Percentiles rank a stretch among this genome's conserved stretches.
These are phyloP conservation scores for Elephas maximus DNA, from an alignment of 2,113 vertebrate species.

Conservation along the genomic window DNA sequence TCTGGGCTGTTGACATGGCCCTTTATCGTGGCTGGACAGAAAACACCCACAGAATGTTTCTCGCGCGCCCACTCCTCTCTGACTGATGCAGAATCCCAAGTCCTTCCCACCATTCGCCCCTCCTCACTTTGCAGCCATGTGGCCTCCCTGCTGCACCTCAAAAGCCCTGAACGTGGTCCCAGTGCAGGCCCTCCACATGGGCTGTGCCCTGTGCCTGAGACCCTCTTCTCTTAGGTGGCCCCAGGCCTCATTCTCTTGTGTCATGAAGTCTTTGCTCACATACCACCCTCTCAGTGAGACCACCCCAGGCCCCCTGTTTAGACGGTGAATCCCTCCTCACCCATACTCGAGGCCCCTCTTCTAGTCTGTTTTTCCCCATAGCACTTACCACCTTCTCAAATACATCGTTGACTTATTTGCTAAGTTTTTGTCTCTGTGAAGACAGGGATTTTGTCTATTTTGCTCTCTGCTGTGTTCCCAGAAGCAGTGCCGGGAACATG, in stretches of 20 bases:
- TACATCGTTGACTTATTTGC: not conserved
- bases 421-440: not conserved
- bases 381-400: not conserved
- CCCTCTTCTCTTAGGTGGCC: not conserved
- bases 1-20: not conserved
- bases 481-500: not conserved
- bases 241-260: not conserved
- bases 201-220: not conserved
- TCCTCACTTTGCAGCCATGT: not conserved
- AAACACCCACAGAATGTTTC: not conserved
- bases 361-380: rapidly evolving
- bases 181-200: rapidly evolving
- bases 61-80: not conserved
- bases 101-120: not conserved
- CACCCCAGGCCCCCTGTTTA: not conserved
- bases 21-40: too few species aligned
- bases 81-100: not conserved
- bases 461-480: not conserved
- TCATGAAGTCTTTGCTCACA: not conserved
- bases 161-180: not conserved
- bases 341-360: not conserved
- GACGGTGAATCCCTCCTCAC: not conserved
- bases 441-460: not conserved
- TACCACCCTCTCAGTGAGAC: not conserved
- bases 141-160: not conserved